These are phyloP conservation scores for Germaria angustata DNA, from an alignment of 2,888 invertebrate genomes.

Conservation along the genomic window DNA sequence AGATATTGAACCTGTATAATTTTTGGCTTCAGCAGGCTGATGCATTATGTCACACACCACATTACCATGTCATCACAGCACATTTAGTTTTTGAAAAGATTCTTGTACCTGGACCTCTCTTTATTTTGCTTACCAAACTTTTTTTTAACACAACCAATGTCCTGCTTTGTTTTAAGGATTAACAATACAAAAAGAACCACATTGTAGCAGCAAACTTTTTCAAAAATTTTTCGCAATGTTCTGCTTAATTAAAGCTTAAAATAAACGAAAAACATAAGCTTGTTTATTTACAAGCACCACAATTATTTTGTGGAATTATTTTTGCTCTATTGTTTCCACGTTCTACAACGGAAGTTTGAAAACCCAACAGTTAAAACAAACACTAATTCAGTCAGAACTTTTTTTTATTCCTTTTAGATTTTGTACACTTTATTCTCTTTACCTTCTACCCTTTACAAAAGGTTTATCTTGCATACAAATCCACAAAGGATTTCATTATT, in stretches of 20 bases:
- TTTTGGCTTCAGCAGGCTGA: too few species aligned
- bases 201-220: too few species aligned
- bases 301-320: not conserved
- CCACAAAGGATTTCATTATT: constrained; percentile 50
- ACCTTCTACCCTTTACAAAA: constrained; percentile 9
- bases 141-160: too few species aligned
- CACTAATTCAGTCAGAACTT: constrained; percentile 18
- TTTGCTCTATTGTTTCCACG: not conserved
- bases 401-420: constrained; percentile 28
- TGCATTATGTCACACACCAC: too few species aligned
- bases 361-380: constrained; percentile 1
- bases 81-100: too few species aligned
- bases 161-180: too few species aligned
- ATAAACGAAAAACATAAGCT: not conserved
- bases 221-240: not conserved
- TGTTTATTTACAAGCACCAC: not conserved
- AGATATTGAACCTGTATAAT: too few species aligned
- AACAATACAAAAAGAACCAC: too few species aligned
- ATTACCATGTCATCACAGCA: too few species aligned
- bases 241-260: not conserved
- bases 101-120: too few species aligned
- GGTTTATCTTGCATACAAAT: constrained; percentile 38
- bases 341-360: not conserved
- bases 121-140: too few species aligned
- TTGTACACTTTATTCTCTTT: constrained; percentile 13